Conservation (phyloP, 2,888 invertebrate genomes). For the Idaea biselata region DNA sequence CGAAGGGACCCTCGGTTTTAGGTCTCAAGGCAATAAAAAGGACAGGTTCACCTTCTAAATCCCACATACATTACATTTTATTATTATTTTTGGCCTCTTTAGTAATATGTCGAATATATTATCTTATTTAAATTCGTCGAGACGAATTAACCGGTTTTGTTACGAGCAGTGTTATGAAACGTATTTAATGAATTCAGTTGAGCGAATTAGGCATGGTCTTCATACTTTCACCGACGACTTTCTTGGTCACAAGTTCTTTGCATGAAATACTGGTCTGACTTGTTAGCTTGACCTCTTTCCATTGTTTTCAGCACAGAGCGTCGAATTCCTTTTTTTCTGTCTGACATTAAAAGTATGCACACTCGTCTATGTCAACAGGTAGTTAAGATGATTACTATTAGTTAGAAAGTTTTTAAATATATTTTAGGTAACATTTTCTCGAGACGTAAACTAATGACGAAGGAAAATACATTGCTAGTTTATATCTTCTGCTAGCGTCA, state of each 20-base stretch:
- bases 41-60: conserved; percentile 58
- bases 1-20: conserved; percentile 43
- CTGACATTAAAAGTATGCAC: conserved; percentile 33
- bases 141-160: conserved; percentile 59
- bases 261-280: conserved; percentile 56
- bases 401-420: conserved; percentile 36
- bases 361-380: conserved; percentile 48
- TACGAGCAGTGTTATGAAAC: conserved; percentile 69
- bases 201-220: conserved; percentile 59
- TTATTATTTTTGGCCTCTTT: conserved; percentile 52
- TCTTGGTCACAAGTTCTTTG: conserved; percentile 52
- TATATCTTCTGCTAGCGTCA: too few relatives aligned
- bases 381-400: conserved; percentile 23
- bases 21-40: conserved; percentile 48
- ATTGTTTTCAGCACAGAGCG: conserved; percentile 46
- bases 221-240: conserved; percentile 73
- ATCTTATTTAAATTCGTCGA: conserved; percentile 34
- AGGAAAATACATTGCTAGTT: neutral
- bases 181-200: conserved; percentile 61
- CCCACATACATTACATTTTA: conserved; percentile 52
- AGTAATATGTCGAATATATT: conserved; percentile 46
- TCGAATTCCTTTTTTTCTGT: conserved; percentile 45
- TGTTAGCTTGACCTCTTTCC: conserved; percentile 62
- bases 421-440: neutral
- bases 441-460: neutral